Evolutionary conservation across 23 tunicate genomes (phyloP).

Genomic region (Halocynthia roretzi): DNA sequence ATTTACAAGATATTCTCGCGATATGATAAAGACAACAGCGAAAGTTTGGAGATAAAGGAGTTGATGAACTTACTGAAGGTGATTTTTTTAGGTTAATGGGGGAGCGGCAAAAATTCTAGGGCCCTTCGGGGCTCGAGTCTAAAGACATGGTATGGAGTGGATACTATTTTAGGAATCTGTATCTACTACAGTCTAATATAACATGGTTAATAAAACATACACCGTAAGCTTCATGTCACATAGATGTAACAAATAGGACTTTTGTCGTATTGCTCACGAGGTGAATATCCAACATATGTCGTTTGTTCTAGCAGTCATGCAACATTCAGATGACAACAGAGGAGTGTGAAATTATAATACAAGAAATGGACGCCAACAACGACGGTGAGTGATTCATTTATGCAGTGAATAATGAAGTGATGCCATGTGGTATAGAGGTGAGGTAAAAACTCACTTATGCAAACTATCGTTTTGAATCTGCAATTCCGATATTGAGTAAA

Average conservation of each 20-base stretch:
- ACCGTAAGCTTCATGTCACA: too few relatives aligned
- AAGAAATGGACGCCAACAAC: conserved; percentile 35
- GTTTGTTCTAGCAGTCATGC: conserved; percentile 26
- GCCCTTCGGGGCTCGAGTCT: background rate
- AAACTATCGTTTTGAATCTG: too few relatives aligned
- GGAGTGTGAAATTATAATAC: conserved; percentile 25
- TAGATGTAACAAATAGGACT: too few relatives aligned
- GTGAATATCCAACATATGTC: too few relatives aligned
- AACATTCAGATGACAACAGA: conserved; percentile 23
- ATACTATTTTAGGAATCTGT: too few relatives aligned
- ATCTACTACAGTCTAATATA: too few relatives aligned
- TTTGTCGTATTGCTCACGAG: too few relatives aligned
- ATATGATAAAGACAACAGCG: conserved; percentile 45
- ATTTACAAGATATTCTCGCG: conserved; percentile 26
- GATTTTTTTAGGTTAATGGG: background rate
- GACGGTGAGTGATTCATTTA: conserved; percentile 26
- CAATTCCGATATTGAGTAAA: too few relatives aligned
- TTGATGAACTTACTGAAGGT: conserved; percentile 33
- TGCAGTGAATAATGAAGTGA: background rate
- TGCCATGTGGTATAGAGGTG: background rate
- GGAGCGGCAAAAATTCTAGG: background rate
- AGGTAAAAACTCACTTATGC: background rate
- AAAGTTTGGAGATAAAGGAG: conserved; percentile 25
- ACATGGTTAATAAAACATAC: too few relatives aligned
- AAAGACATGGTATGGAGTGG: too few relatives aligned